Percentiles rank a stretch among this genome's conserved stretches.
Conservation (phyloP, 2,888 invertebrate genomes). For the Pyrocoelia pectoralis region DNA sequence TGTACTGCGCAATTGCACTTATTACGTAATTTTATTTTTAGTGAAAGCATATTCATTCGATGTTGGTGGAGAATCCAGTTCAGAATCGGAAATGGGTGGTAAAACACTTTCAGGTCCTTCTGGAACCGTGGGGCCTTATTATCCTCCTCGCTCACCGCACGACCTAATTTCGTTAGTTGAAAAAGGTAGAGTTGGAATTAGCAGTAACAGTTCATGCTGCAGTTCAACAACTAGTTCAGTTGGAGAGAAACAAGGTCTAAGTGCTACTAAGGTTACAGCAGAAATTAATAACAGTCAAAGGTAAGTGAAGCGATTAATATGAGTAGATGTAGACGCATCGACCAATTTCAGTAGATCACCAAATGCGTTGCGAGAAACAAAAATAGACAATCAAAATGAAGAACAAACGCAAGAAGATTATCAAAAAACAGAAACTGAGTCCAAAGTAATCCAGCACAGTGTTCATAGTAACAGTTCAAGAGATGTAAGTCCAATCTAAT, state of each 20-base stretch:
- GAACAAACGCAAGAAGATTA: conserved; percentile 52
- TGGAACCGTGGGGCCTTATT: conserved; percentile 61
- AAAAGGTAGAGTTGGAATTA: conserved; percentile 61
- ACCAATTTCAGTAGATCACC: conserved; percentile 38
- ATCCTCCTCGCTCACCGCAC: conserved; percentile 51
- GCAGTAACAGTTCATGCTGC: conserved; percentile 62
- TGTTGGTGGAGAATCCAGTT: conserved; percentile 71
- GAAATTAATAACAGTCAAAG: conserved; percentile 44
- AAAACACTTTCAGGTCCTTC: conserved; percentile 44
- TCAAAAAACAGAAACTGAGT: conserved; percentile 47
- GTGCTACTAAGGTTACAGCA: conserved; percentile 51
- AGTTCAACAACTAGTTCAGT: conserved; percentile 66
- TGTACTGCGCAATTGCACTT: not conserved
- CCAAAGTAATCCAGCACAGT: conserved; percentile 59
- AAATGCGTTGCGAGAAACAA: conserved; percentile 66
- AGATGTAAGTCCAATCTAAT: conserved; percentile 66
- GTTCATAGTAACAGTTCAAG: conserved; percentile 67
- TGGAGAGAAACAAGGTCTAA: conserved; percentile 52
- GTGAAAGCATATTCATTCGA: conserved; percentile 70
- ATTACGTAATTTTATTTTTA: conserved; percentile 14
- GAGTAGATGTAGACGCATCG: not conserved
- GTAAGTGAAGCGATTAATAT: conserved; percentile 14
- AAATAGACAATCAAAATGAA: conserved; percentile 65
- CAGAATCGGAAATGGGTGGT: conserved; percentile 72
- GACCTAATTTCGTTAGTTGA: conserved; percentile 64